Evolutionary conservation across 64 coral and sea anemone species (phyloP), one percentile per base, ranked within the genome.

Genomic region (Porites australiensis): DNA sequence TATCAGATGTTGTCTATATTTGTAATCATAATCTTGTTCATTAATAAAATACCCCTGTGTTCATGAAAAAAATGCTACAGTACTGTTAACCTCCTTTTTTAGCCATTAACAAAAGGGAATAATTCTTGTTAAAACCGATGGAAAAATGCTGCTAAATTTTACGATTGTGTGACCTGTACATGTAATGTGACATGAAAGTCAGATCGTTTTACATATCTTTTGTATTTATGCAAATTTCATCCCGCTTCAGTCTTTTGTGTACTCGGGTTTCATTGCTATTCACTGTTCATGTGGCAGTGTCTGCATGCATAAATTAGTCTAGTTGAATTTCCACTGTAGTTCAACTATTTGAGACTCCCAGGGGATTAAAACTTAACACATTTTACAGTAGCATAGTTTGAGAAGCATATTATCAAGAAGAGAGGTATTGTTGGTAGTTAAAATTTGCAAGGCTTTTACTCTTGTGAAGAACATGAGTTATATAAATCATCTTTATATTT

Each of bases 171-270:
- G 74, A 77, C 18, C 14, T 49, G 16, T 4, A 19, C 11, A 66
- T 13, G 63, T 13, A 18, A 13, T 43, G 4, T 23, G 8, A 3
- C 13, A 2, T 27, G 57, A n/a, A 14, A 77, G 74, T 12, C 47
- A 62, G 9, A 62, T 62, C 45, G 23, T 44, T 44, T 81, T 60
- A n/a, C 78, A 81, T 5, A 7, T 12, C 58, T 81, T 81, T 64
- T 81, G 78, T 81, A 6, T 62, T 15, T 81, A 81, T 81, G 23
- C 55, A 62, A 81, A 81, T 62, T 16, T 6, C 45, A 44, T 81
- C 13, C 73, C 1, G 12, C 37, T 43, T 20, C 23, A 57, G 44
- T 81, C 12, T 14, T 44, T 81, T 62, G 57, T 81, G 22, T 81
- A 27, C 14, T 81, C 78, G 63, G 45, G 55, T 81, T 81, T 61